A percentile compares a stretch with the other conserved stretches of the same genome.
Conservation (phyloP, 2,797 vertebrate genomes). For the Tachyglossus aculeatus region DNA sequence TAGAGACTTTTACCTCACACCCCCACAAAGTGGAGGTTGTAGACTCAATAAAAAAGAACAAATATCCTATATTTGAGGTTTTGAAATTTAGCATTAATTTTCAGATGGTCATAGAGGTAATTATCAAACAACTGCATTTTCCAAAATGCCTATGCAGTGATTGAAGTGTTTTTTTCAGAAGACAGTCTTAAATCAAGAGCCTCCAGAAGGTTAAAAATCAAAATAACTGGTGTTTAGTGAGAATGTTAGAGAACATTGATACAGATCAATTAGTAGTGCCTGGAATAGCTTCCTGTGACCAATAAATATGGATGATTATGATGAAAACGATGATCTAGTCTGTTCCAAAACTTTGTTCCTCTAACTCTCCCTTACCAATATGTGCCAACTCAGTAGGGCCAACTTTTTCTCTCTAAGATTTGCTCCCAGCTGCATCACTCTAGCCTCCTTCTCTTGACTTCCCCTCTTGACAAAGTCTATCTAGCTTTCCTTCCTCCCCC, state of each 20-base stretch:
- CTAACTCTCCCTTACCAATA: background rate
- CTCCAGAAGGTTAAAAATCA: constrained; percentile 8
- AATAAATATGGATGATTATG: no score
- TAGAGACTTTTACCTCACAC: constrained; percentile 16
- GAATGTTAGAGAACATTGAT: background rate
- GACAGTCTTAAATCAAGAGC: background rate
- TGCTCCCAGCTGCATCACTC: background rate
- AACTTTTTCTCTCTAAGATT: background rate
- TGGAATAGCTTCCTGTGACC: no score
- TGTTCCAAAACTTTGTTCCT: background rate
- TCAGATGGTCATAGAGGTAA: constrained; percentile 30
- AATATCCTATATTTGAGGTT: constrained; percentile 24
- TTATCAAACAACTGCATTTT: constrained; percentile 37
- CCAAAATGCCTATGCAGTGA: constrained; percentile 17
- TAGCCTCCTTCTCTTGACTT: background rate
- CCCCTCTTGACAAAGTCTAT: background rate
- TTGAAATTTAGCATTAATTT: constrained; percentile 35
- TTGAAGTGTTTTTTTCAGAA: constrained; percentile 28
- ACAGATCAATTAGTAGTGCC: no score
- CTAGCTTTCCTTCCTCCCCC: background rate
- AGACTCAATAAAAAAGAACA: constrained; percentile 16
- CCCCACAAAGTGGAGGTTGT: constrained; percentile 1
- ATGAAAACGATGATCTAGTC: no score
- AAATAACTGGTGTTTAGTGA: background rate
- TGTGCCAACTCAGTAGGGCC: background rate